Evolutionary conservation across 2,113 vertebrate species (phyloP).

Genomic region (Hyperoodon ampullatus): DNA sequence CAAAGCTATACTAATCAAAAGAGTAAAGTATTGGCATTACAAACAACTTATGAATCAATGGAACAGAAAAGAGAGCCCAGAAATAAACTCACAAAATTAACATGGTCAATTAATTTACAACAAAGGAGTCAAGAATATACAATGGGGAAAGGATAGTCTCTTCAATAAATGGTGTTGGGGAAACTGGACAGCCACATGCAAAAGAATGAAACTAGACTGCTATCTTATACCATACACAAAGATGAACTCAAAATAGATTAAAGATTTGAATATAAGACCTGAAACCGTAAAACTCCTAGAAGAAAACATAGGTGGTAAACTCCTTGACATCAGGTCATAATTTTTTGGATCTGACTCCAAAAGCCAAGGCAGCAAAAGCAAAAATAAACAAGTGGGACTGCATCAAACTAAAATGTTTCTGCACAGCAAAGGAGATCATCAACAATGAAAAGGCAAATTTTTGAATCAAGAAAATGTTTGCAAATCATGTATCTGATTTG

Average conservation of each 20-base stretch:
- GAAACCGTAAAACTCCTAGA: background rate
- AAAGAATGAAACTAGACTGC: background rate
- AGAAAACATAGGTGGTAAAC: background rate
- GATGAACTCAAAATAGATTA: background rate
- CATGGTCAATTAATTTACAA: background rate
- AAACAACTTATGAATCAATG: background rate
- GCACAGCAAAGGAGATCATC: background rate
- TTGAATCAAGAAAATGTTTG: background rate
- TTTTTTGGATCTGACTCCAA: background rate
- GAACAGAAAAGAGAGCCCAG: background rate
- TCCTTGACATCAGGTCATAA: background rate
- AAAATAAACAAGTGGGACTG: background rate
- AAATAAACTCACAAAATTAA: background rate
- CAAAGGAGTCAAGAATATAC: background rate
- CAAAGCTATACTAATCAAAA: background rate
- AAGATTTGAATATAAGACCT: background rate
- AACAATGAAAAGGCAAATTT: background rate
- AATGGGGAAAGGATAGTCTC: background rate
- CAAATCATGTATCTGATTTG: background rate
- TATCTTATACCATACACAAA: background rate
- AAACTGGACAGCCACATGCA: background rate
- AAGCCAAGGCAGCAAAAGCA: background rate
- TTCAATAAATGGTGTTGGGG: background rate
- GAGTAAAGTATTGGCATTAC: background rate
- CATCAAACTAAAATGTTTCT: background rate